Base-by-base conservation (phyloP, 2,113 vertebrate species). In the Heterotilapia buettikoferi region DNA sequence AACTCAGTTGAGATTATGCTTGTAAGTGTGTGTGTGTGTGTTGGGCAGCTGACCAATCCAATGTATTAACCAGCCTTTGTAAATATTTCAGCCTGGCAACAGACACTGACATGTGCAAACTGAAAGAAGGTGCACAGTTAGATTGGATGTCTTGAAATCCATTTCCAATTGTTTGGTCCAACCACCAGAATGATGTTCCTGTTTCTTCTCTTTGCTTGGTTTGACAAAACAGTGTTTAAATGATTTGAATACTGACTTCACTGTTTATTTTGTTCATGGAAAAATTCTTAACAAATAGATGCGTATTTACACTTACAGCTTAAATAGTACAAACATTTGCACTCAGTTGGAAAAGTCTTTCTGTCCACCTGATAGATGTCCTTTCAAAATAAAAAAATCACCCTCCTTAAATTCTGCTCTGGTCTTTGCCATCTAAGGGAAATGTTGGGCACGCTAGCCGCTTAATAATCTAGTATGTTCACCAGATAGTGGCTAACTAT, bases 11-110 rank as follows among this genome's bases (percentile, higher is more conserved):
- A 66, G 59, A 50, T 80, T 88, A 21, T 86, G 16, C 89, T 78
- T 87, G 29, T 86, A 79, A 56, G 38, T 9, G 36, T 43, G 66
- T 24, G 31, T 1, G 63, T 40, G 63, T 14, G 7, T 18, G 63
- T 43, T 85, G 57, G 91, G 73, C 52, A 88, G 63, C 66, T 87
- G 85, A 91, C 56, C 84, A 83, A 61, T 83, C 40, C 71, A 38
- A 73, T 80, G 73, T 84, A 90, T 92, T 86, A 89, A 86, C 57
- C 68, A 63, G 68, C 47, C 40, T 31, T 56, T 33, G 54, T 31
- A 66, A 43, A 83, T 40, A 18, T 50, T 45, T 11, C 18, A 36
- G 14, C 68, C 24, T 76, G 71, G 43, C 21, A 50, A 76, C 43
- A 47, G 9, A 76, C 71, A 1, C 43, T 50, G 71, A 29, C 38